A percentile compares a stretch with the other conserved stretches of the same genome.
Conservation (phyloP, 2,113 vertebrate species). For the Stigmatopora nigra region DNA sequence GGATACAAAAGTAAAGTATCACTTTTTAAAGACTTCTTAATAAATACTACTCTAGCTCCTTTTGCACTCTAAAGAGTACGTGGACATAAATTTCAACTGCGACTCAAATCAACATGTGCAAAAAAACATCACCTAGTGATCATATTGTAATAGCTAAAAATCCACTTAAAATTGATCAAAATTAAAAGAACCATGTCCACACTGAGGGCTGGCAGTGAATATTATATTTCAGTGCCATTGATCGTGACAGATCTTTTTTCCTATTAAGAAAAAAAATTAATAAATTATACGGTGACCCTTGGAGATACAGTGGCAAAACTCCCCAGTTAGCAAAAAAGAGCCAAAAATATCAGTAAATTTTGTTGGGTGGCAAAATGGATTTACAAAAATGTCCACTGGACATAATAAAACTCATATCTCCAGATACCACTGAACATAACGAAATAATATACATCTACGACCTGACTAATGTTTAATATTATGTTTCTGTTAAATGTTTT, state of each 20-base stretch:
- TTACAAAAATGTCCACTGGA: too few species aligned
- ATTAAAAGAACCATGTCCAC: constrained; percentile 43
- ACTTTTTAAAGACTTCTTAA: constrained; percentile 5
- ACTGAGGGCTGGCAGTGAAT: constrained; percentile 47
- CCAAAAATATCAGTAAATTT: too few species aligned
- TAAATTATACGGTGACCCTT: too few species aligned
- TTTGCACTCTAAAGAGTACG: constrained; percentile 10
- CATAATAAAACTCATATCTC: too few species aligned
- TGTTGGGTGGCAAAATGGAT: too few species aligned
- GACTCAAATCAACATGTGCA: constrained; percentile 13
- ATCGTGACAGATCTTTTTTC: background rate
- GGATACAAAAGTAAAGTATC: constrained; percentile 10
- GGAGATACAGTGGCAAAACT: too few species aligned
- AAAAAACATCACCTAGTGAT: constrained; percentile 19
- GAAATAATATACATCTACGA: too few species aligned
- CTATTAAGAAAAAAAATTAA: too few species aligned
- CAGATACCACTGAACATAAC: too few species aligned
- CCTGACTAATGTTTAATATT: too few species aligned
- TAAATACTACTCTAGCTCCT: constrained; percentile 5
- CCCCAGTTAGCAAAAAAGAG: too few species aligned
- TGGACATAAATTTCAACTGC: constrained; percentile 18
- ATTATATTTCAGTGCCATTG: background rate
- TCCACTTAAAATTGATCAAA: constrained; percentile 9
- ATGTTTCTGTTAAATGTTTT: too few species aligned
- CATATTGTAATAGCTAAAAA: constrained; percentile 13